Base-by-base conservation (phyloP, 2,888 invertebrate genomes). In the Salpingus planirostris region DNA sequence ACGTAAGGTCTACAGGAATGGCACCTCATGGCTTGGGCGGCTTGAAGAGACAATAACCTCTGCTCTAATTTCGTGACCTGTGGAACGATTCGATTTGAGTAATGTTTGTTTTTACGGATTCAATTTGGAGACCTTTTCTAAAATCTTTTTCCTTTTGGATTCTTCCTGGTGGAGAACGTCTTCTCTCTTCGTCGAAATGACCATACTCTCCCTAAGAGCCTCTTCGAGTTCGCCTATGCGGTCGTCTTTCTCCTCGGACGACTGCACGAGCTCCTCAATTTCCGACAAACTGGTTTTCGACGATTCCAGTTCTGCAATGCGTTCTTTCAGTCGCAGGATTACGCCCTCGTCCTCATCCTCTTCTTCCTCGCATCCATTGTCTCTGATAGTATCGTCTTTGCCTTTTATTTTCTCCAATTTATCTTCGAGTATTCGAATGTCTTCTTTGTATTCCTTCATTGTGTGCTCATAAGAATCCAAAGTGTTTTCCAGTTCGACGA, bases 181-280 rank as follows among this genome's bases (percentile, higher is more conserved):
- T 49, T 80, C 80, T 41, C 78, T 69, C 44, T 81, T 78, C 2
- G 76, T 72, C n/a, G 79, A 76, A 50, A 83, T 75, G 54, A 74
- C 60, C 33, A 82, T 80, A 41, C 85, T 89, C 60, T 88, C 86
- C 38, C 85, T 74, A 38, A 92, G 67, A 11, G 90, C 90, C 47
- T 85, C 83, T 59, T 88, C 89, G 46, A 92, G 65, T 55, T 88
- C 85, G 53, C 76, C 73, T 31, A 90, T 83, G 43, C 57, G 49
- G 39, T 73, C 73, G 33, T 76, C 72, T 61, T 78, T 80, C 45
- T 71, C 70, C 38, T 71, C 65, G 3, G 76, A 66, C 3, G 72
- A 68, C 3, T 70, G 67, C 38, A 74, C 55, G 23, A 78, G 57
- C 47, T 75, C 74, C 48, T 74, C 69, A 32, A 76, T 67, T 23